Percentiles rank a stretch among this genome's conserved stretches.
phyloP scores from a whole-genome alignment of 2,113 vertebrate genomes.

The Triplophysa siluroides region DNA sequence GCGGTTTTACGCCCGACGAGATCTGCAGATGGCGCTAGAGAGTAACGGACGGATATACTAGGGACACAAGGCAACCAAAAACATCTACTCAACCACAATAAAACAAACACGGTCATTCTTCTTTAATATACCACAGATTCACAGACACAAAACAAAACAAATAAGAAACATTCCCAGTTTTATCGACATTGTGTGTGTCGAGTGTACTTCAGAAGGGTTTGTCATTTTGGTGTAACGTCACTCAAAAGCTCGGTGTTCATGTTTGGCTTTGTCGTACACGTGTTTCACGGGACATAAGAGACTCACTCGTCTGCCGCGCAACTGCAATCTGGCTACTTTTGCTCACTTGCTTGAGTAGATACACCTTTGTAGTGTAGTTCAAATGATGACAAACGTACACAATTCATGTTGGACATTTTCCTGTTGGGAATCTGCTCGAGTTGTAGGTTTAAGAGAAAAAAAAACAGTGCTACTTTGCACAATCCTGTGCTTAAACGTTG shows the following conservation, averaged over 20 bases:
- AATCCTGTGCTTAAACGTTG: conserved; percentile 78
- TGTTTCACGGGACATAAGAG: conserved; percentile 63
- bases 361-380: conserved; percentile 61
- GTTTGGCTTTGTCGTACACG: conserved; percentile 60
- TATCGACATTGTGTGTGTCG: conserved; percentile 65
- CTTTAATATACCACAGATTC: conserved; percentile 65
- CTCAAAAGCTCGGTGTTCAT: conserved; percentile 64
- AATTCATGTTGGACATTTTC: conserved; percentile 43
- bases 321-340: conserved; percentile 70
- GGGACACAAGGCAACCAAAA: conserved; percentile 42
- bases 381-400: conserved; percentile 62
- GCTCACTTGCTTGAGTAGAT: conserved; percentile 64
- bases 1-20: conserved; percentile 57
- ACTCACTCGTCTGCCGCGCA: conserved; percentile 66
- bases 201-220: conserved; percentile 63
- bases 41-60: conserved; percentile 4
- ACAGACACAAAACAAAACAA: conserved; percentile 45
- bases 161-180: conserved; percentile 72
- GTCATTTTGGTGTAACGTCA: conserved; percentile 67
- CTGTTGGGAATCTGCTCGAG: conserved; percentile 58
- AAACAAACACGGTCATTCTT: conserved; percentile 48
- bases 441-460: conserved; percentile 60
- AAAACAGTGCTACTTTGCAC: conserved; percentile 77
- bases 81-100: conserved; percentile 38
- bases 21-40: conserved; percentile 51